Conservation (phyloP, 2,888 invertebrate genomes). For the Acronicta leporina region DNA sequence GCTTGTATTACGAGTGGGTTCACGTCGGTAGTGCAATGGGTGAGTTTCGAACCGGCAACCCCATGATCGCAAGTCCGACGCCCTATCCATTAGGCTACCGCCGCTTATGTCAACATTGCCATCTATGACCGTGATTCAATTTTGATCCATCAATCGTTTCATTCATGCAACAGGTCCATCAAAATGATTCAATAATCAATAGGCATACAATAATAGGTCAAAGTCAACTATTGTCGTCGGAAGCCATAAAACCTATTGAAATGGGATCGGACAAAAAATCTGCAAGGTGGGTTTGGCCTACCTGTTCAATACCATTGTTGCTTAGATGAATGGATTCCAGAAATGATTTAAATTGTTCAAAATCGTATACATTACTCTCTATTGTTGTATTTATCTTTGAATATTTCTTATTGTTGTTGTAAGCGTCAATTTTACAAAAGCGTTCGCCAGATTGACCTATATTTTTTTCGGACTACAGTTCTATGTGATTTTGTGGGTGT, state of each 20-base stretch:
- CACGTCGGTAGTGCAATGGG: too few species aligned
- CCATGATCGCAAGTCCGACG: too few species aligned
- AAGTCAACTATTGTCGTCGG: slow-evolving; percentile 22
- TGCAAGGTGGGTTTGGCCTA: slow-evolving; percentile 13
- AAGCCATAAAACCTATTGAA: not conserved
- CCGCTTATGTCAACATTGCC: too few species aligned
- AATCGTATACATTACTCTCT: slow-evolving; percentile 2
- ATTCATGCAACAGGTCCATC: slow-evolving; percentile 5
- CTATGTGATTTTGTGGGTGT: too few species aligned
- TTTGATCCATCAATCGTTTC: slow-evolving; percentile 1
- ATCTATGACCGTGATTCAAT: not conserved
- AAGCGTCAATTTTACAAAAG: too few species aligned
- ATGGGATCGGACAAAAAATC: slow-evolving; percentile 11
- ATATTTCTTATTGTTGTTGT: not conserved
- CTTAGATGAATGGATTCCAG: slow-evolving; percentile 27
- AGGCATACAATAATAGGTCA: slow-evolving; percentile 17
- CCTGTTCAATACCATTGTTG: slow-evolving; percentile 25
- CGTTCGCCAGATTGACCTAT: too few species aligned
- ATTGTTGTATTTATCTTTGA: not conserved
- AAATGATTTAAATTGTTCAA: not conserved
- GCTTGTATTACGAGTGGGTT: too few species aligned
- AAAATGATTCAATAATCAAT: slow-evolving; percentile 19
- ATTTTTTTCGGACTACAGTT: too few species aligned
- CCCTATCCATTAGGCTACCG: too few species aligned
- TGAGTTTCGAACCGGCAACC: too few species aligned